Evolutionary conservation across 1,140 invertebrate species (phyloP).

Genomic region (Oryctes rhinoceros): DNA sequence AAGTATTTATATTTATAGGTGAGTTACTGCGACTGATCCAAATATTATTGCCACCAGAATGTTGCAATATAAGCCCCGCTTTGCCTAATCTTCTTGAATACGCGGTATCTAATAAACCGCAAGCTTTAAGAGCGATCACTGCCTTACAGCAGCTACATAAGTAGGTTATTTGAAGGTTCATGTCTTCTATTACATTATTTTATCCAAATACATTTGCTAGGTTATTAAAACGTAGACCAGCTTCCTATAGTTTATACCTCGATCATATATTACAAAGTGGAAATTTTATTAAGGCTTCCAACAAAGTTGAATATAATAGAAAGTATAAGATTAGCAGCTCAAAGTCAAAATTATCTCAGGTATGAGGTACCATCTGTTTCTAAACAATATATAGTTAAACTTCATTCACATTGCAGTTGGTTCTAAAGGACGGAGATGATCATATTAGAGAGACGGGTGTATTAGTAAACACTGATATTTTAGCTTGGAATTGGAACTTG

Average conservation of each 20-base stretch:
- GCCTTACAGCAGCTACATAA: constrained; percentile 80
- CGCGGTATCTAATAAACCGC: constrained; percentile 78
- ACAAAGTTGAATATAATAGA: constrained; percentile 45
- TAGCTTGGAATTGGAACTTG: constrained; percentile 86
- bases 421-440: constrained; percentile 70
- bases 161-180: constrained; percentile 44
- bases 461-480: constrained; percentile 74
- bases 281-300: constrained; percentile 48
- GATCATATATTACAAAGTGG: constrained; percentile 71
- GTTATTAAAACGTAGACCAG: constrained; percentile 79
- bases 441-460: constrained; percentile 79
- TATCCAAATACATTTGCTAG: constrained; percentile 42
- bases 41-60: constrained; percentile 82
- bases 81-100: constrained; percentile 82
- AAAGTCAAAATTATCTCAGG: constrained; percentile 58
- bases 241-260: constrained; percentile 82
- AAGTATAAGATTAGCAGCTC: constrained; percentile 46
- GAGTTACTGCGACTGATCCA: constrained; percentile 88
- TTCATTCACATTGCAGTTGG: constrained; percentile 56
- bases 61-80: constrained; percentile 81
- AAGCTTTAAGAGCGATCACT: constrained; percentile 82
- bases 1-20: constrained; percentile 58
- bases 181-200: no score
- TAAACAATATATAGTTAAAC: neutral
- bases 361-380: constrained; percentile 41